Percentiles rank a stretch among this genome's conserved stretches.
Conservation (phyloP, 1,140 invertebrate species). For the Papilio helenus region DNA sequence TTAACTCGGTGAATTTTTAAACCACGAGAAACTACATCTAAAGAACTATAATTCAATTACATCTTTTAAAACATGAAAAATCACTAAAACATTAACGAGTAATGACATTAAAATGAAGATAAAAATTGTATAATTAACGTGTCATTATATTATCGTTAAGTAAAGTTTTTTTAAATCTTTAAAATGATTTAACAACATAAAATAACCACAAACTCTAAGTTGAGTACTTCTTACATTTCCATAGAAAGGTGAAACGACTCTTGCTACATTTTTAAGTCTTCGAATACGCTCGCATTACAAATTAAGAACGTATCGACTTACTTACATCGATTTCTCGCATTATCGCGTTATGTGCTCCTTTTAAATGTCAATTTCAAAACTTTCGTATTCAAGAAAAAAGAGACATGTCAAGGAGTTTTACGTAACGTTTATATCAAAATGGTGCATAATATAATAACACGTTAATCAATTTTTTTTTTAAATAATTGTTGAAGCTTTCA, state of each 20-base stretch:
- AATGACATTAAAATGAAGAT: neutral
- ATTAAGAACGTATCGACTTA: slow-evolving; percentile 28
- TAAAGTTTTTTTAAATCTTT: neutral
- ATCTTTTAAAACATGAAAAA: neutral
- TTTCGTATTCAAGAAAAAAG: slow-evolving; percentile 5
- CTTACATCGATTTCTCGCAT: slow-evolving; percentile 23
- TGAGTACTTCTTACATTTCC: neutral
- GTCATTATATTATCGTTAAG: slow-evolving; percentile 15
- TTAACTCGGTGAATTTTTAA: no score
- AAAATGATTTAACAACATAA: neutral
- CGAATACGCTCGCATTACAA: slow-evolving; percentile 7
- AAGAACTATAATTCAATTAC: no score
- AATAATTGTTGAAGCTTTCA: slow-evolving; percentile 76
- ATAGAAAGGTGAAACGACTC: neutral
- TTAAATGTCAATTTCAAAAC: slow-evolving; percentile 26
- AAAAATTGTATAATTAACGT: slow-evolving; percentile 1
- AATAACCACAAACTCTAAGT: neutral
- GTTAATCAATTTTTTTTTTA: neutral
- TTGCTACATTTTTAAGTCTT: slow-evolving; percentile 32
- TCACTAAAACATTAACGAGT: slow-evolving; percentile 6
- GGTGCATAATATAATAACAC: slow-evolving; percentile 7
- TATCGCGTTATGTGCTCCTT: slow-evolving; percentile 23
- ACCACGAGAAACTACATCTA: no score
- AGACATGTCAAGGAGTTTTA: slow-evolving; percentile 23
- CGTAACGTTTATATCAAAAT: neutral